phyloP scores from a whole-genome alignment of 2,888 invertebrate genomes.

The Polyommatus iphigenia region DNA sequence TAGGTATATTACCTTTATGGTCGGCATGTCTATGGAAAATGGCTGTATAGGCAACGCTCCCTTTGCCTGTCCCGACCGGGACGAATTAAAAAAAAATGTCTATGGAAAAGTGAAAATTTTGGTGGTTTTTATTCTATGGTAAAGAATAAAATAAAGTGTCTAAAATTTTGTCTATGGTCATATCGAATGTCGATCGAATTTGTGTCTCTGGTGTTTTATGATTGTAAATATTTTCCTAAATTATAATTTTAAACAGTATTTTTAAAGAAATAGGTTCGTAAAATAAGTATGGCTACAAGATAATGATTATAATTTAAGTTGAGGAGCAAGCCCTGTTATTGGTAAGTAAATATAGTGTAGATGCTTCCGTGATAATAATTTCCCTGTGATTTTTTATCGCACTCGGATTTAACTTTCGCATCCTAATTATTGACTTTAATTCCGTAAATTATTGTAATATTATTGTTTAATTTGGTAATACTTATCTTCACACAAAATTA shows the following conservation, averaged over 20 bases:
- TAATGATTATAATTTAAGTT: constrained; percentile 57
- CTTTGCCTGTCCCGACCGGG: too few species aligned
- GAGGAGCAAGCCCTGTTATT: constrained; percentile 57
- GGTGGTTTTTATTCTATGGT: neutral
- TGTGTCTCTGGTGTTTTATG: constrained; percentile 43
- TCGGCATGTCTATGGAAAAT: too few species aligned
- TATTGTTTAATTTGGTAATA: neutral
- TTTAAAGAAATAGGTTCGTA: constrained; percentile 40
- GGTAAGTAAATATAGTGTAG: constrained; percentile 57
- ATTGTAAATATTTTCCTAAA: constrained; percentile 42
- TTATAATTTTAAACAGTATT: constrained; percentile 44
- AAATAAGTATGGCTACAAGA: constrained; percentile 62
- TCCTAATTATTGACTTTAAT: neutral
- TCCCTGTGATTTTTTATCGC: constrained; percentile 39
- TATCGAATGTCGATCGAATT: constrained; percentile 56
- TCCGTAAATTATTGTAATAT: neutral
- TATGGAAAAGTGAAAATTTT: neutral
- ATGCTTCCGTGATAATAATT: constrained; percentile 50
- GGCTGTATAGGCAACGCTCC: too few species aligned
- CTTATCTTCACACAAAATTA: neutral
- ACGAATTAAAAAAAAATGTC: too few species aligned
- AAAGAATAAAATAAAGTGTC: neutral
- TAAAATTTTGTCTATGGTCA: constrained; percentile 18
- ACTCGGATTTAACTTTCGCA: neutral
- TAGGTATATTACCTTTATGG: too few species aligned